Evolutionary conservation across 2,113 vertebrate genomes (phyloP).

Genomic region (Oceanodroma tethys): DNA sequence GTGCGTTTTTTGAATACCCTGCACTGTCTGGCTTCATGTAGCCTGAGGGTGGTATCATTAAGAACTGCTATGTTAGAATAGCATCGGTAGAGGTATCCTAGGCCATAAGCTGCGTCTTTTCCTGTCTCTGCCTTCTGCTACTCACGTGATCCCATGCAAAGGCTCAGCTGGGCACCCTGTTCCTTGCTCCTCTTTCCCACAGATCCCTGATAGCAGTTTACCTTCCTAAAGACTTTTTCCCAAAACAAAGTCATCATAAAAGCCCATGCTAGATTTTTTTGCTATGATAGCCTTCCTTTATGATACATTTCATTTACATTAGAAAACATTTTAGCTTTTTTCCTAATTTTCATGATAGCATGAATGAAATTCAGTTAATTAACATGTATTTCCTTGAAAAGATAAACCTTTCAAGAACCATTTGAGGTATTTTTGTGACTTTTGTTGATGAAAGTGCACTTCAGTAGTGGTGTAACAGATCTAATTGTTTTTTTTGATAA

Average conservation of each 20-base stretch:
- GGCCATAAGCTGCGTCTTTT: not conserved
- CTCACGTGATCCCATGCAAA: accelerated
- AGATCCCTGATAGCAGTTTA: too few species aligned
- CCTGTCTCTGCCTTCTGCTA: not conserved
- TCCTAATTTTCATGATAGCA: not conserved
- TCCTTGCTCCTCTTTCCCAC: not conserved
- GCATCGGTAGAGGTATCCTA: not conserved
- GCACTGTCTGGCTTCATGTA: not conserved
- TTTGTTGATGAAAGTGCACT: not conserved
- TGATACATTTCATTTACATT: not conserved
- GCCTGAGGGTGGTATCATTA: not conserved
- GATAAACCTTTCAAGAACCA: not conserved
- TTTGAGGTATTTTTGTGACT: not conserved
- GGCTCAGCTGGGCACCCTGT: not conserved
- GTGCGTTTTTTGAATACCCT: not conserved
- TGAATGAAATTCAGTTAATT: not conserved
- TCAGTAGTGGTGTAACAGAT: not conserved
- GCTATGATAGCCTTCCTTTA: not conserved
- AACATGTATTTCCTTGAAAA: not conserved
- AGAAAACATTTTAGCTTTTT: not conserved
- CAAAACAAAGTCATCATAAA: not conserved
- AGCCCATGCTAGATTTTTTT: not conserved
- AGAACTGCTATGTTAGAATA: not conserved
- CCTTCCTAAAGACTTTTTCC: not conserved
- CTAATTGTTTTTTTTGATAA: not conserved